A percentile compares a stretch with the other conserved stretches of the same genome.
phyloP scores from a whole-genome alignment of 2,888 invertebrate species.

The Meandrusa payeni region DNA sequence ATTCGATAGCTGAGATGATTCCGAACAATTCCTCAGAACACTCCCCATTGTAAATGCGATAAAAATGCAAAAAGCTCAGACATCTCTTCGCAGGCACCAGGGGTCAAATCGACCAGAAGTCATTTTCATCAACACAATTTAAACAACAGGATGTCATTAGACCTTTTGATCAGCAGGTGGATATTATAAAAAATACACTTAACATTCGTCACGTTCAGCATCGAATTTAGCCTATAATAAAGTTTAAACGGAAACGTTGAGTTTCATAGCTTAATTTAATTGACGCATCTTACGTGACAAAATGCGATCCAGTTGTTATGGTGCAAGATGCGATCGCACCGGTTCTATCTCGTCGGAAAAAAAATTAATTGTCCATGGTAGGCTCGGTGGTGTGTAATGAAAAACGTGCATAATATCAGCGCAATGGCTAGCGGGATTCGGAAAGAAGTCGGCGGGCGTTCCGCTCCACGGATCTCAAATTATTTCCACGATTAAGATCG shows the following conservation, averaged over 20 bases:
- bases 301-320: background rate
- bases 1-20: no score
- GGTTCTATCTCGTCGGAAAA: conserved; percentile 1
- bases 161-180: no score
- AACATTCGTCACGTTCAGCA: no score
- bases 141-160: no score
- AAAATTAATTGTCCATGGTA: conserved; percentile 9
- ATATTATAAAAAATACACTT: no score
- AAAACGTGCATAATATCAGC: conserved; percentile 37
- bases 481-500: conserved; percentile 43
- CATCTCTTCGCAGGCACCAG: no score
- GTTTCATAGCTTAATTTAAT: background rate
- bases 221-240: background rate
- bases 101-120: no score
- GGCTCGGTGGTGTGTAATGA: conserved; percentile 27
- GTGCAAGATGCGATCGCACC: background rate
- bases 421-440: conserved; percentile 32
- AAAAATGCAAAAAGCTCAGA: no score
- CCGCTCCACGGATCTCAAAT: conserved; percentile 43
- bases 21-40: no score
- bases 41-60: no score
- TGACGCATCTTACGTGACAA: conserved; percentile 1
- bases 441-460: conserved; percentile 43
- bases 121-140: no score
- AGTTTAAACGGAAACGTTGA: background rate